Evolutionary conservation across 2,113 vertebrate species (phyloP), one percentile per base, ranked within the genome.

Genomic region (Thamnaconus septentrionalis): DNA sequence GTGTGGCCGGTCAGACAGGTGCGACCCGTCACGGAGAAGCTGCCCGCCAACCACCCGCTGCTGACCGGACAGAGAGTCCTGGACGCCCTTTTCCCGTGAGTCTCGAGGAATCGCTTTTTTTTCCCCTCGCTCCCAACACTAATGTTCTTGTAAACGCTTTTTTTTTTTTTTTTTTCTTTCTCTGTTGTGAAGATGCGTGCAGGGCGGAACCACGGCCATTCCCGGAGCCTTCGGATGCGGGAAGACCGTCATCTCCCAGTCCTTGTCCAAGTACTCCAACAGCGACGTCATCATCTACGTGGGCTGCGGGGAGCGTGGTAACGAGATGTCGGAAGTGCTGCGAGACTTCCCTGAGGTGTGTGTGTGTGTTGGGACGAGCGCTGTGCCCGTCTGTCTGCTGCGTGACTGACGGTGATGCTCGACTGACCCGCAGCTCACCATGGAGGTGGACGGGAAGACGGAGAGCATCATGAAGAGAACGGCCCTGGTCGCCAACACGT

Each of bases 391-490:
- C 54, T 44, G 11, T 56, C 12, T 51, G 46, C 45, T 39, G 9
- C 45, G 6, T 7, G 6, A 45, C 41, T 83, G 68, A 88, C 59
- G 0, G 4, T 69, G 31, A 70, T 44, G 7, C 45, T 75, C 85
- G 68, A 69, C 76, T 86, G 68, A 69, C 59, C 81, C 62, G 49
- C 86, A 99, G 97, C 89, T 99, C 64, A 98, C 97, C 2, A 97
- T 99, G 96, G 97, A 99, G 87, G 96, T 98, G 56, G 96, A 94
- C 56, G 96, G 97, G 41, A 98, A 98, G 75, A 90, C 90, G 1
- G 97, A 99, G 83, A 98, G 96, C 73, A 99, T 99, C 81, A 99
- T 99, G 97, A 99, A 99, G 91, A 95, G 97, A 87, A 99, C 97
- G n/a, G 93, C 96, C 0, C 91, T 98, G 61, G 97, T 99, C 39